Base-by-base conservation (phyloP, 2,113 vertebrate species). In the Eulemur rufifrons region DNA sequence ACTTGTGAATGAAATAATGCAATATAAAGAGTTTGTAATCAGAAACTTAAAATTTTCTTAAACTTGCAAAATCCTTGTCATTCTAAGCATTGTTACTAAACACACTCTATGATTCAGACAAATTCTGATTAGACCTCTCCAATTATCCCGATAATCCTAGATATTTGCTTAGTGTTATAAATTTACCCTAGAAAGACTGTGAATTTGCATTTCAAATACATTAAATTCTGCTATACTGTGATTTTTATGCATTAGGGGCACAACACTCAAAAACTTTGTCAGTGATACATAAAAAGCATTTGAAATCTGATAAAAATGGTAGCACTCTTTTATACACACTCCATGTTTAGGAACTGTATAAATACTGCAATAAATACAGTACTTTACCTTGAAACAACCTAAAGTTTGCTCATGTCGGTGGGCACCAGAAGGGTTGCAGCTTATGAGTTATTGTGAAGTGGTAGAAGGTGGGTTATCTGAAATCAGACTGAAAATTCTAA, bases 131-230 rank as follows among this genome's bases (percentile, higher is more conserved):
- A 92, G 20, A 71, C 76, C 92, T 91, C 32, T 84, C 54, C 86
- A 50, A 63, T 86, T 9, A 82, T 20, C 23, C 6, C 52, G 5
- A 34, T 71, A 81, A 81, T 52, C 32, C 39, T 71, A 93, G 37
- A 34, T 66, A n/a, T 56, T 80, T 84, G 20, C 25, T 91, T 87
- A 50, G 37, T 74, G 93, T 82, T 76, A 94, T 69, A 80, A 96
- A 92, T 10, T 89, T 82, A 96, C 68, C 23, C 12, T 20, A 45
- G 42, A 64, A 83, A 86, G 64, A 52, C 23, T 56, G 13, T 47
- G 3, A 50, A 52, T 80, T 87, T 92, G 12, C 29, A 77, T 88
- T 93, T 95, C 20, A n/a, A 63, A 69, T 81, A 52, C 2, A 52
- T 66, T 45, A 11, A 20, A 0, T n/a, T 87, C 86, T 54, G 64